Percentiles rank a stretch among this genome's conserved stretches.
Conservation (phyloP, 2,797 vertebrate species). For the Linurgus olivaceus region DNA sequence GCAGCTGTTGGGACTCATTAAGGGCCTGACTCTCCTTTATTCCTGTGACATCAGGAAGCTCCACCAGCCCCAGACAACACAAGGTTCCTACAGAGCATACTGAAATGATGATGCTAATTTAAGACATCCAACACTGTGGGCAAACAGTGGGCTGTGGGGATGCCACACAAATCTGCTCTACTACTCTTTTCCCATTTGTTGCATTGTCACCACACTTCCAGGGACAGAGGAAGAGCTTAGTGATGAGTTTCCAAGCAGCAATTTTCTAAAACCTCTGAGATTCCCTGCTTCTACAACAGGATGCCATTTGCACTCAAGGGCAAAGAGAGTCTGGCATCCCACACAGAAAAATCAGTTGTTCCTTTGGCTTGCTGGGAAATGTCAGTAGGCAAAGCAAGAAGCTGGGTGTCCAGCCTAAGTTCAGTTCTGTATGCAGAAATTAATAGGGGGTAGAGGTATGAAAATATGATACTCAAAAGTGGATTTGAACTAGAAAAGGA, state of each 20-base stretch:
- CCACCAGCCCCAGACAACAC: neutral
- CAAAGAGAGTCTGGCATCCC: neutral
- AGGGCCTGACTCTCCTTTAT: neutral
- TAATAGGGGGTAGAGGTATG: neutral
- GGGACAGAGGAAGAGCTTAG: neutral
- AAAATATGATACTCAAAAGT: neutral
- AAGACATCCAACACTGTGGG: neutral
- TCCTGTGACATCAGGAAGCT: neutral
- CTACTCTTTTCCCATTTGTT: neutral
- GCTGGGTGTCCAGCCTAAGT: neutral
- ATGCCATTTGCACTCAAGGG: neutral
- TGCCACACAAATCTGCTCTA: neutral
- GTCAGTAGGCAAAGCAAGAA: neutral
- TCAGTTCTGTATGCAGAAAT: neutral
- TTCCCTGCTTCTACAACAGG: fast-evolving
- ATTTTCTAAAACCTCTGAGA: neutral
- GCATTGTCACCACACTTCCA: neutral
- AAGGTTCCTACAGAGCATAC: neutral
- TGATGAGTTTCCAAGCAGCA: neutral
- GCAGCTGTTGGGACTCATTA: neutral
- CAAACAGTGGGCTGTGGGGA: neutral
- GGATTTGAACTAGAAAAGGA: neutral
- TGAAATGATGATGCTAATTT: neutral
- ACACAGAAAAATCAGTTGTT: fast-evolving
- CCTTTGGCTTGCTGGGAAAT: neutral